Evolutionary conservation across 2,888 invertebrate species (phyloP).

Genomic region (Ceriagrion tenellum): DNA sequence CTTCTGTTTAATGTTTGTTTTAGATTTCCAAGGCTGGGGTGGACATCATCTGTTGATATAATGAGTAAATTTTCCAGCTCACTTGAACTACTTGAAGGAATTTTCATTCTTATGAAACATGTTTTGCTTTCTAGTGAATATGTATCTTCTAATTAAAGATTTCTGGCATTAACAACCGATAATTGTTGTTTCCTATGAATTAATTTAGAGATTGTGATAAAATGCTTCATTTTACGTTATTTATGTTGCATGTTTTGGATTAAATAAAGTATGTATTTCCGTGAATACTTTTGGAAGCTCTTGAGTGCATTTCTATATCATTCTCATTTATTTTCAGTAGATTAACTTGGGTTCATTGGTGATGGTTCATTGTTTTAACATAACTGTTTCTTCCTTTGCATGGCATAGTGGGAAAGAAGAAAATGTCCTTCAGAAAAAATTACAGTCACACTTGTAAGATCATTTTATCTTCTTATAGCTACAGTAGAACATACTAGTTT

Average conservation of each 20-base stretch:
- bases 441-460: constrained; percentile 84
- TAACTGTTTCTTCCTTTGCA: constrained; percentile 81
- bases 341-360: constrained; percentile 60
- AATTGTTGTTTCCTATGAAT: background rate
- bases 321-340: constrained; percentile 53
- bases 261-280: constrained; percentile 3
- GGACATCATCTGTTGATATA: background rate
- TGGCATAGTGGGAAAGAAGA: constrained; percentile 84
- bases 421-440: constrained; percentile 84
- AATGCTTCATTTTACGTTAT: background rate
- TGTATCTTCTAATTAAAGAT: background rate
- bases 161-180: background rate
- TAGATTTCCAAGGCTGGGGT: background rate
- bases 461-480: constrained; percentile 70
- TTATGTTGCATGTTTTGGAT: constrained; percentile 33
- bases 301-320: constrained; percentile 41
- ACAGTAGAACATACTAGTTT: constrained; percentile 12
- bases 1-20: background rate
- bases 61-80: background rate
- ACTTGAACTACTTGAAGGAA: background rate
- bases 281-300: constrained; percentile 17
- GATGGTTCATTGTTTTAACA: constrained; percentile 69
- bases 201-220: background rate
- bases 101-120: background rate
- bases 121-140: background rate